phyloP scores from a whole-genome alignment of 2,888 invertebrate species.

The Spisula solida region DNA sequence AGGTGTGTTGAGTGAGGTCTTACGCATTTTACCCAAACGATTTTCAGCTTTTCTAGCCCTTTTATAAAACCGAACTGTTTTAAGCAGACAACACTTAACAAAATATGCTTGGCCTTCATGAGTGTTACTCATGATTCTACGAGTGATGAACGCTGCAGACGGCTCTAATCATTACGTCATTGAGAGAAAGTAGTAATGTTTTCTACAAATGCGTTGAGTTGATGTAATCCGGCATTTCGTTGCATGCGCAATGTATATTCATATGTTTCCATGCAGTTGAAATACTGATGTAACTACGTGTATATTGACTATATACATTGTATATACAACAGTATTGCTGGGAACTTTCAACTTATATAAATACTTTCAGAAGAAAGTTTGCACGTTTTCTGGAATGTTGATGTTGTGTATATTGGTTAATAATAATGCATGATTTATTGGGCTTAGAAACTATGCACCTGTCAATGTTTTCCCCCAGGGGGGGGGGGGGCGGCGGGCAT shows the following conservation, averaged over 20 bases:
- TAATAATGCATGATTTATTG: too few relatives aligned
- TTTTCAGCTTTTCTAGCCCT: too few relatives aligned
- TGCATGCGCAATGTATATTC: neutral
- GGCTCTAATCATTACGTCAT: neutral
- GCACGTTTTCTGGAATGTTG: too few relatives aligned
- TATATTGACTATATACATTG: neutral
- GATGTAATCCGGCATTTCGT: neutral
- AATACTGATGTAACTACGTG: neutral
- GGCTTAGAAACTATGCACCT: too few relatives aligned
- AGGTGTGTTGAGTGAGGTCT: too few relatives aligned
- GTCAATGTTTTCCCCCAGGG: too few relatives aligned
- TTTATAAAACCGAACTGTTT: too few relatives aligned
- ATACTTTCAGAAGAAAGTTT: neutral
- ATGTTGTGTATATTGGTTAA: too few relatives aligned
- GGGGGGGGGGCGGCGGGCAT: too few relatives aligned
- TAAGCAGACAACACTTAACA: neutral
- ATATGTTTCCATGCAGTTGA: neutral
- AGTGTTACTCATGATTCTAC: slow-evolving; percentile 4
- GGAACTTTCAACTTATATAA: neutral
- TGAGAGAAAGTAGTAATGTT: neutral
- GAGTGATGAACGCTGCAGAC: neutral
- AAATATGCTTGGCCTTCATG: neutral
- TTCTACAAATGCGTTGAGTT: slow-evolving; percentile 9
- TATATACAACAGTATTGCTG: neutral
- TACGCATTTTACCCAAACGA: too few relatives aligned